phyloP scores from a whole-genome alignment of 2,888 invertebrate species.

The Prosopocoilus inquinatus region DNA sequence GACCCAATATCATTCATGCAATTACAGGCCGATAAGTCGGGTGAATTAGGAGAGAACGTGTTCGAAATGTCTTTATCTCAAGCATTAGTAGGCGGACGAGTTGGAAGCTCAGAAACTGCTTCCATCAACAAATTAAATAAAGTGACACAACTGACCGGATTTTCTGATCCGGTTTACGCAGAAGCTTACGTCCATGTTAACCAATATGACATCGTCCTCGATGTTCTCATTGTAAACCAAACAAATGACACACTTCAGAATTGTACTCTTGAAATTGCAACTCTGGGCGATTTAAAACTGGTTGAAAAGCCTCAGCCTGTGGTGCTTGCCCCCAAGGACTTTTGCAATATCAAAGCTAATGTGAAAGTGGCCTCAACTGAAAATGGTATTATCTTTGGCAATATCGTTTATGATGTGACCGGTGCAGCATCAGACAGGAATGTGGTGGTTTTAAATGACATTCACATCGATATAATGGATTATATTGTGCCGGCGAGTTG shows the following conservation, averaged over 20 bases:
- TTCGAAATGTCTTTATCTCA: slow-evolving; percentile 93
- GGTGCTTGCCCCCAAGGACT: slow-evolving; percentile 95
- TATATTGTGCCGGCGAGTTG: slow-evolving; percentile 95
- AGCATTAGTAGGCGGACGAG: slow-evolving; percentile 71
- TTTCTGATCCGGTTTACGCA: slow-evolving; percentile 99
- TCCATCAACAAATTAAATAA: slow-evolving; percentile 64
- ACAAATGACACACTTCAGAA: slow-evolving; percentile 97
- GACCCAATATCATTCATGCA: slow-evolving; percentile 83
- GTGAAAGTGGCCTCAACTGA: slow-evolving; percentile 99
- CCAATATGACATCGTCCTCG: slow-evolving; percentile 97
- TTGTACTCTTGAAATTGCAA: slow-evolving; percentile 95
- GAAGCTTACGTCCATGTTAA: slow-evolving; percentile 99
- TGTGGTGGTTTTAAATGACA: slow-evolving; percentile 97
- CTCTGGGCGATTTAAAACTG: slow-evolving; percentile 94
- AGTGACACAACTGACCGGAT: slow-evolving; percentile 94
- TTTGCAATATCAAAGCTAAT: slow-evolving; percentile 96
- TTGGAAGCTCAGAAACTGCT: slow-evolving; percentile 51
- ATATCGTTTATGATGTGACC: slow-evolving; percentile 96
- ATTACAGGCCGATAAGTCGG: slow-evolving; percentile 56
- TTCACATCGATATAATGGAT: slow-evolving; percentile 99
- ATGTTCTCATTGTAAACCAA: slow-evolving; percentile 97
- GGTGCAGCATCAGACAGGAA: slow-evolving; percentile 91
- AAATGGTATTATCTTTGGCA: slow-evolving; percentile 99
- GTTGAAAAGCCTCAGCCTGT: slow-evolving; percentile 97
- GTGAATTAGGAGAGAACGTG: slow-evolving; percentile 68